These are phyloP conservation scores for Ctenopoma kingsleyae DNA, from an alignment of 2,797 vertebrate genomes.

Conservation along the genomic window DNA sequence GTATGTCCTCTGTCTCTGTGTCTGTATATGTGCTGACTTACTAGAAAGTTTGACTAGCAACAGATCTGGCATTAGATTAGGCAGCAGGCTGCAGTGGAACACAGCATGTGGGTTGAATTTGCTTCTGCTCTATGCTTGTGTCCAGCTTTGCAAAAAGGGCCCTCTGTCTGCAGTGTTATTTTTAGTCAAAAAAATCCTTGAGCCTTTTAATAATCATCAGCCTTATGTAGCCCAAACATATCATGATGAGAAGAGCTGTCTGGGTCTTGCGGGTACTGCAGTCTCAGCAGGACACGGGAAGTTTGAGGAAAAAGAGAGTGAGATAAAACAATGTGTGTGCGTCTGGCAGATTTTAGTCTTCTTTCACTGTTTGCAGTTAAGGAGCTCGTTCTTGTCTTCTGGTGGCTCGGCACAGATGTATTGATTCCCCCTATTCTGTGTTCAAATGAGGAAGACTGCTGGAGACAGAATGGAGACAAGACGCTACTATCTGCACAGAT, in stretches of 20 bases:
- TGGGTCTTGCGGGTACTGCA: slow-evolving; percentile 63
- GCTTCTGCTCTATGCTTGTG: slow-evolving; percentile 59
- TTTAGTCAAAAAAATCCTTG: slow-evolving; percentile 71
- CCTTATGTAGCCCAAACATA: slow-evolving; percentile 70
- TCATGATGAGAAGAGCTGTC: slow-evolving; percentile 63
- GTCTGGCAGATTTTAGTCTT: slow-evolving; percentile 60
- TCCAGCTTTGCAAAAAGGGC: slow-evolving; percentile 63
- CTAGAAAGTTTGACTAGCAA: slow-evolving; percentile 72
- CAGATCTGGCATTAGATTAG: slow-evolving; percentile 64
- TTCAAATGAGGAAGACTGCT: slow-evolving; percentile 78
- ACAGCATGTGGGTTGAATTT: slow-evolving; percentile 71
- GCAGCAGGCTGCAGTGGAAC: slow-evolving; percentile 58
- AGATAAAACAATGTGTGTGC: slow-evolving; percentile 56
- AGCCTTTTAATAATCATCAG: slow-evolving; percentile 80
- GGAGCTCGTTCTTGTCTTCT: slow-evolving; percentile 40
- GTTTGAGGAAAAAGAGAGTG: slow-evolving; percentile 44
- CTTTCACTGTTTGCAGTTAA: slow-evolving; percentile 54
- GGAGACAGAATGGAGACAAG: slow-evolving; percentile 78
- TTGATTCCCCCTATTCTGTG: slow-evolving; percentile 70
- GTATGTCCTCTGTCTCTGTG: neutral
- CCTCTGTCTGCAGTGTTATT: slow-evolving; percentile 77
- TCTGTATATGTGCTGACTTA: slow-evolving; percentile 53
- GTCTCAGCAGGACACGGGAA: slow-evolving; percentile 65
- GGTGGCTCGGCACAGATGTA: slow-evolving; percentile 67
- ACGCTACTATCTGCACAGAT: slow-evolving; percentile 84